phyloP scores from a whole-genome alignment of 2,797 vertebrate genomes.

The Lithobates sylvaticus region DNA sequence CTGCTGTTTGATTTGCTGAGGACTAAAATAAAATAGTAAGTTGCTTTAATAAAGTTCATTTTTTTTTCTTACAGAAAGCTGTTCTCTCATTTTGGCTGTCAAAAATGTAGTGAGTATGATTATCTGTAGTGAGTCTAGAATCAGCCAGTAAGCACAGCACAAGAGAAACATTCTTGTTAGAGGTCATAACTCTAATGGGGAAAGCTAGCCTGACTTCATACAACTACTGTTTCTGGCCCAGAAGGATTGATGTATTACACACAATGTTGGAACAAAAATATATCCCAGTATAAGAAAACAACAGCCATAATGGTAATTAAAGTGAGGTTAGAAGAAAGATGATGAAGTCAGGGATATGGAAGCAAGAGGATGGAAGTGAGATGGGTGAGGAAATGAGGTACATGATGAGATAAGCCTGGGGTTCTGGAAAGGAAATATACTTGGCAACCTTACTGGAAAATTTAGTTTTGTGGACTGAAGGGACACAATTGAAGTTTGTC shows the following conservation, averaged over 20 bases:
- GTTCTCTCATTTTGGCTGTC: neutral
- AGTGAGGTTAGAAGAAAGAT: conserved; percentile 49
- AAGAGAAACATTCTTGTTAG: conserved; percentile 32
- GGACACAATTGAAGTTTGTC: conserved; percentile 54
- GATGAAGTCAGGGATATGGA: conserved; percentile 48
- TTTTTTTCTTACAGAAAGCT: neutral
- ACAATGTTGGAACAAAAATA: conserved; percentile 10
- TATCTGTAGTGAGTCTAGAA: conserved; percentile 17
- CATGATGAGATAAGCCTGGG: conserved; percentile 51
- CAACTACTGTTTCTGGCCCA: conserved; percentile 28
- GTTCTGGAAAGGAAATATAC: conserved; percentile 53
- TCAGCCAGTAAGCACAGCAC: conserved; percentile 12
- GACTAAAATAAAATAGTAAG: too few species aligned
- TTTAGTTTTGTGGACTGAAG: conserved; percentile 42
- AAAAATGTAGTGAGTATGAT: conserved; percentile 10
- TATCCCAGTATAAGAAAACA: conserved; percentile 35
- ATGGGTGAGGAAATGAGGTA: conserved; percentile 55
- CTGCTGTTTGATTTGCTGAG: too few species aligned
- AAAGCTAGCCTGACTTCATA: conserved; percentile 17
- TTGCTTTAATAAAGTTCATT: conserved; percentile 16
- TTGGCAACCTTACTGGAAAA: conserved; percentile 47
- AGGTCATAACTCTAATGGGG: conserved; percentile 23
- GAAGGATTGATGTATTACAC: conserved; percentile 31
- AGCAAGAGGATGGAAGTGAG: conserved; percentile 47
- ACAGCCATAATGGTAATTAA: conserved; percentile 31